Percentiles rank a stretch among this genome's conserved stretches.
phyloP scores from a whole-genome alignment of 1,140 invertebrate species.

The Caenorhabditis latens region DNA sequence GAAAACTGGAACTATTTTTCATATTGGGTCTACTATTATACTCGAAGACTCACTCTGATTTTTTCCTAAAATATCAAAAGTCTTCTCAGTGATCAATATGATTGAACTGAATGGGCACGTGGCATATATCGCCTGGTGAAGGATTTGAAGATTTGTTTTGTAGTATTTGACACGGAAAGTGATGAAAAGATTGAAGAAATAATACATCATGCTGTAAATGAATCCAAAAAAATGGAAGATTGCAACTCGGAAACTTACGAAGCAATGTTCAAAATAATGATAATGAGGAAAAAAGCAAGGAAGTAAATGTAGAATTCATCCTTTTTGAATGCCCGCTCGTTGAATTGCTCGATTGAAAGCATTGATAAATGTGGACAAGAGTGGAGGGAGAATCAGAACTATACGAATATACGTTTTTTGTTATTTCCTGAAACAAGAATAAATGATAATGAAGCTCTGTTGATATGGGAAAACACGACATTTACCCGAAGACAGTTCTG shows the following conservation, averaged over 20 bases:
- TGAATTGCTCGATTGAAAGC: slow-evolving; percentile 6
- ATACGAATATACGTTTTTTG: neutral
- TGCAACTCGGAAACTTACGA: neutral
- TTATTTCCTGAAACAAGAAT: neutral
- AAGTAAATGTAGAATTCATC: neutral
- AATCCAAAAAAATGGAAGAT: neutral
- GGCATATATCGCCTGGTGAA: neutral
- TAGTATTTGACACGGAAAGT: slow-evolving; percentile 6
- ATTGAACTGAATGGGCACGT: slow-evolving; percentile 20
- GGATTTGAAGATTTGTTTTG: slow-evolving; percentile 13
- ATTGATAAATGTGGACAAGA: neutral
- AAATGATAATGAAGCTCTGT: neutral
- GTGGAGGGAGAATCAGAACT: neutral
- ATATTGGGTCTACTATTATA: neutral
- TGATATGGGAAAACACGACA: too few relatives aligned
- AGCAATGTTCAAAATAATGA: neutral
- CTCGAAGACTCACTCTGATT: neutral
- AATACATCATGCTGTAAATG: neutral
- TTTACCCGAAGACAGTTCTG: too few relatives aligned
- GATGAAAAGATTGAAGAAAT: neutral
- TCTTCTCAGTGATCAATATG: neutral
- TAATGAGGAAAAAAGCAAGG: neutral
- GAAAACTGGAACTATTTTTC: neutral
- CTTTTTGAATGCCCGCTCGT: neutral
- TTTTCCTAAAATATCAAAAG: neutral